Conservation (phyloP, 2,113 vertebrate species). For the Perognathus longimembris region DNA sequence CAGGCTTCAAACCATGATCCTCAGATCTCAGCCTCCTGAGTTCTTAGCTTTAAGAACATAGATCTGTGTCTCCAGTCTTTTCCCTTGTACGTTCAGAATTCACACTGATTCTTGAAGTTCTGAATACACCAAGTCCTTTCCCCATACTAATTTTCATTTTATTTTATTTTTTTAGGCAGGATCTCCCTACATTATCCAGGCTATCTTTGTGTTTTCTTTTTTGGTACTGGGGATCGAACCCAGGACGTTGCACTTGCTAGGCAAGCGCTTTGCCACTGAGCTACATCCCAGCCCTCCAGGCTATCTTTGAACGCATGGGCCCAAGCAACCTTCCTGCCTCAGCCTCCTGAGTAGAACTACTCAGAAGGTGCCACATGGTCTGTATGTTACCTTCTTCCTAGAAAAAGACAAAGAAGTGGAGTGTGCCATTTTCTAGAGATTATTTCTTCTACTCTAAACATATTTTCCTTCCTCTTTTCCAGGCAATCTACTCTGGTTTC, state of each 20-base stretch:
- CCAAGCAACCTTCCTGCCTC: neutral
- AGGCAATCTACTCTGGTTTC: neutral
- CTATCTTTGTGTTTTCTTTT: no score
- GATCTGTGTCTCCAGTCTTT: neutral
- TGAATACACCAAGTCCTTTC: neutral
- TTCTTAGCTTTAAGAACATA: slow-evolving; percentile 14
- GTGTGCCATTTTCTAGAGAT: neutral
- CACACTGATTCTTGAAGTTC: neutral
- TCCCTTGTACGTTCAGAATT: neutral
- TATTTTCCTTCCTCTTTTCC: neutral
- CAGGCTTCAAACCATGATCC: no score
- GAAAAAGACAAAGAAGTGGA: neutral
- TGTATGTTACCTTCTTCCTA: neutral
- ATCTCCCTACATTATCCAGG: neutral
- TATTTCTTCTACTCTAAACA: neutral
- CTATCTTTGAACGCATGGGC: neutral
- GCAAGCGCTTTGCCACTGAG: no score
- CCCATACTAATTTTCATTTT: neutral
- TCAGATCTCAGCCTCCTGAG: neutral
- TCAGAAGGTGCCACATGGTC: no score
- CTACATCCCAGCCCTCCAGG: no score
- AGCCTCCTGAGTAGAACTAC: neutral
- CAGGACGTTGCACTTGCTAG: no score
- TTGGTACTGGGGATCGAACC: no score
- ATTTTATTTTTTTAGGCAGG: neutral